These are phyloP conservation scores for Nebria brevicollis DNA, from an alignment of 2,888 invertebrate genomes.

Conservation along the genomic window DNA sequence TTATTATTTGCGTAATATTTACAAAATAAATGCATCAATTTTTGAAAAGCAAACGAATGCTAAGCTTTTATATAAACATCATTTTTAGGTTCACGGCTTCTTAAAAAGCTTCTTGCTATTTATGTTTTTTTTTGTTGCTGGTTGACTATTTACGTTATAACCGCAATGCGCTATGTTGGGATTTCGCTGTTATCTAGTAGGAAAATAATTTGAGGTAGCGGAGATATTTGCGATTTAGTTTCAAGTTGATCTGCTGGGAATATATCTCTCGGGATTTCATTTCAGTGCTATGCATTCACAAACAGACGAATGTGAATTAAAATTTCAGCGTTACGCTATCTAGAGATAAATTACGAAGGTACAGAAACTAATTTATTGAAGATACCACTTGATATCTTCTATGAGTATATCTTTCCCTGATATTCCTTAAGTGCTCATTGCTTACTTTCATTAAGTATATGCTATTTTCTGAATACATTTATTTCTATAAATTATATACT, in stretches of 20 bases:
- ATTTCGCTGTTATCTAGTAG: background rate
- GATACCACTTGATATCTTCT: constrained; percentile 34
- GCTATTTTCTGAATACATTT: background rate
- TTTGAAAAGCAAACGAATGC: too few species aligned
- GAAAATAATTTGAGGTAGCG: background rate
- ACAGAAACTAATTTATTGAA: constrained; percentile 31
- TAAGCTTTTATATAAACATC: too few species aligned
- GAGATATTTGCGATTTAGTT: background rate
- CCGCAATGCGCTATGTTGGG: background rate
- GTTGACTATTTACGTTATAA: background rate
- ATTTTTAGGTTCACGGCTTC: background rate
- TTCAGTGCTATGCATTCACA: background rate
- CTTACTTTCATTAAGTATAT: background rate
- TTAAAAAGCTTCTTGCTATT: background rate
- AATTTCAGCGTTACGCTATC: constrained; percentile 33
- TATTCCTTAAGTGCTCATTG: constrained; percentile 2
- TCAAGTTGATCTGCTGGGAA: background rate
- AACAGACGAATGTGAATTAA: constrained; percentile 23
- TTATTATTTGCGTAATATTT: too few species aligned
- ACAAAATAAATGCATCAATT: too few species aligned
- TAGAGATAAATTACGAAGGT: constrained; percentile 35
- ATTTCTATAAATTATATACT: background rate
- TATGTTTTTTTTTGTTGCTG: background rate
- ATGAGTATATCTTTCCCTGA: constrained; percentile 25
- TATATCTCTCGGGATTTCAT: background rate